phyloP scores from a whole-genome alignment of 2,113 vertebrate genomes.

The Uria lomvia region DNA sequence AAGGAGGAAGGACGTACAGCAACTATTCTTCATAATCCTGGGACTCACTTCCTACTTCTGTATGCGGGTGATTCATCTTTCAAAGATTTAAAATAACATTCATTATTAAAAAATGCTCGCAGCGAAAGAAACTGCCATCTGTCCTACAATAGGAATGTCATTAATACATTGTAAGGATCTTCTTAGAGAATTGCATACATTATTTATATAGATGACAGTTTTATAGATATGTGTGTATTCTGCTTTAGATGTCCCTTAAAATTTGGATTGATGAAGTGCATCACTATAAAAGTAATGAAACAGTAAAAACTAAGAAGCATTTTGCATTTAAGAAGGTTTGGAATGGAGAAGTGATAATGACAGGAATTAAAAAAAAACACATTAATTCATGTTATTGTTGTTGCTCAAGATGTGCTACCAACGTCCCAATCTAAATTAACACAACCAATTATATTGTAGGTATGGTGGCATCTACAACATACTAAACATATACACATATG shows the following conservation, averaged over 20 bases:
- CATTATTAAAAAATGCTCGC: slow-evolving; percentile 2
- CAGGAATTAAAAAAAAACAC: background rate
- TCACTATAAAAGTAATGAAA: background rate
- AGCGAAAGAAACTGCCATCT: background rate
- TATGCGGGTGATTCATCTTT: background rate
- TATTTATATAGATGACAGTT: background rate
- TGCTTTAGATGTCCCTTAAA: background rate
- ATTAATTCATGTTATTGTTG: background rate
- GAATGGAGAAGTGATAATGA: background rate
- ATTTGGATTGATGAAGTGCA: background rate
- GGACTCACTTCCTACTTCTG: slow-evolving; percentile 24
- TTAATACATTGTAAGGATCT: background rate
- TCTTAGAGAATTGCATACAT: background rate
- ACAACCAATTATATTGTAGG: background rate
- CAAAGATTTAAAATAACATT: slow-evolving; percentile 18
- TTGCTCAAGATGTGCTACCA: background rate
- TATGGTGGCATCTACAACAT: background rate
- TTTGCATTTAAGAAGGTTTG: background rate
- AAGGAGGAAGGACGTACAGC: background rate
- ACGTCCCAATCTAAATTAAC: background rate
- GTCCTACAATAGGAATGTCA: background rate
- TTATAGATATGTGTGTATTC: background rate
- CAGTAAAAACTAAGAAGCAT: background rate
- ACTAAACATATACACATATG: background rate
- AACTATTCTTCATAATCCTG: background rate